These are phyloP conservation scores for Peromyscus californicus DNA, from an alignment of 2,113 vertebrate species.

Conservation along the genomic window DNA sequence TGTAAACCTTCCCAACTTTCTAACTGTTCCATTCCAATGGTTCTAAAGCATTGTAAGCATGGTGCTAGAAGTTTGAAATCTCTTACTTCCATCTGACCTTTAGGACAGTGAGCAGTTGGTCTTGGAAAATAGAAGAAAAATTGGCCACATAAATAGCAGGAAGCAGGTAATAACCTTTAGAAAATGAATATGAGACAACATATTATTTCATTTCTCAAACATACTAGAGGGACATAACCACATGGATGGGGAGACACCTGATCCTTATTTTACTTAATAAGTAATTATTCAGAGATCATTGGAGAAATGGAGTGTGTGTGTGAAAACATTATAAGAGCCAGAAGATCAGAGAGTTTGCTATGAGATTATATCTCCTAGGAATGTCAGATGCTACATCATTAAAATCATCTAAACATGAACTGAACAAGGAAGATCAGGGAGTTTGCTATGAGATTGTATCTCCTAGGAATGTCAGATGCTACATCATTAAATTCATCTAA, in stretches of 20 bases:
- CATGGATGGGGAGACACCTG: neutral
- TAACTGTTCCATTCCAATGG: neutral
- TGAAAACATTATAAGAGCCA: neutral
- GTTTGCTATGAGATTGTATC: neutral
- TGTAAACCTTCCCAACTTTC: neutral
- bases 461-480: neutral
- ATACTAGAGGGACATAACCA: neutral
- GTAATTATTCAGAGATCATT: neutral
- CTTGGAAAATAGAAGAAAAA: neutral
- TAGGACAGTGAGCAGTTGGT: neutral
- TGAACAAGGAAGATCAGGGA: neutral
- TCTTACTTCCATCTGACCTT: neutral
- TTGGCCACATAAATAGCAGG: neutral
- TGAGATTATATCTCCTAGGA: neutral
- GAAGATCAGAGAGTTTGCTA: neutral
- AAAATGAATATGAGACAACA: neutral
- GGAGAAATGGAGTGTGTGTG: neutral
- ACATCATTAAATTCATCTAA: neutral
- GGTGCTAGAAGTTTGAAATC: neutral
- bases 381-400: neutral
- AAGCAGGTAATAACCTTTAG: neutral
- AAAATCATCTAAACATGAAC: neutral
- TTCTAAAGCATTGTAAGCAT: neutral
- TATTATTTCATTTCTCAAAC: neutral
- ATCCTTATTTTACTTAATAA: neutral